phyloP scores from a whole-genome alignment of 2,888 invertebrate genomes.

The Drosophila leonis region DNA sequence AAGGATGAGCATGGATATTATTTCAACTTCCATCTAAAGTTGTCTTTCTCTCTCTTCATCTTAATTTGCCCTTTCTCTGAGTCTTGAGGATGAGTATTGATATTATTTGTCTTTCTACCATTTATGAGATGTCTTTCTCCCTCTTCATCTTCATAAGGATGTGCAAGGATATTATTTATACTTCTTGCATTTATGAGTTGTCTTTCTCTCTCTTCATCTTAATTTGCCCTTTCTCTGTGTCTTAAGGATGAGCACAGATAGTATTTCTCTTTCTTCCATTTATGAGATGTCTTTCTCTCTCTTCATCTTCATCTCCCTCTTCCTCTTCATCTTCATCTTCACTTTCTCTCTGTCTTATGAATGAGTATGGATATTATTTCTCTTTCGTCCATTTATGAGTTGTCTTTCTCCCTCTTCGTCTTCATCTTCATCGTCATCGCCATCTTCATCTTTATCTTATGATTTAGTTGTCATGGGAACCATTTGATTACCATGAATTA shows the following conservation, averaged over 20 bases:
- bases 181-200: no score
- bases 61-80: background rate
- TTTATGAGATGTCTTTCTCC: no score
- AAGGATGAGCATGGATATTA: background rate
- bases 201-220: background rate
- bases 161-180: background rate
- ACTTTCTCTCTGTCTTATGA: background rate
- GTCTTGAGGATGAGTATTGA: no score
- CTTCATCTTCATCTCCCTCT: slow-evolving; percentile 10
- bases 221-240: background rate
- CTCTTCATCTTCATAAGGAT: no score
- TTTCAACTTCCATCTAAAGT: no score
- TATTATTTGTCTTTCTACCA: no score
- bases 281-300: no score
- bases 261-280: no score
- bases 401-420: background rate
- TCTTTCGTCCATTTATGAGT: no score
- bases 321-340: slow-evolving; percentile 12
- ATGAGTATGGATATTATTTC: no score
- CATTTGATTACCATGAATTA: background rate
- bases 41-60: background rate
- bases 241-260: no score
- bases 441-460: slow-evolving; percentile 1
- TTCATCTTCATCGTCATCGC: background rate
- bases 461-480: slow-evolving; percentile 3